Base-by-base conservation (phyloP, 2,797 vertebrate genomes). In the Gadopsis marmoratus region DNA sequence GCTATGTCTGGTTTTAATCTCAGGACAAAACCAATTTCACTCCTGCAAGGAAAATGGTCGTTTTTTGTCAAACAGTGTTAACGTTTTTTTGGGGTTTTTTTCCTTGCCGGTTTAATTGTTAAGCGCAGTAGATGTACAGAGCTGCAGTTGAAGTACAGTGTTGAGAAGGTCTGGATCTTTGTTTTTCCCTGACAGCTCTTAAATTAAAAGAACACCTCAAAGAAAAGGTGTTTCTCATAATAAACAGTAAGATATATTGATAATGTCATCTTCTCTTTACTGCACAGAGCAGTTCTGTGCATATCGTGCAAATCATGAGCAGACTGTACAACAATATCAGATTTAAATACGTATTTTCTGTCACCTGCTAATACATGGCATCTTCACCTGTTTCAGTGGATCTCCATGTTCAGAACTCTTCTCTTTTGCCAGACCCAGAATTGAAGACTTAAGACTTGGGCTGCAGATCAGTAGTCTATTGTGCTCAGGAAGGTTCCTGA, bases 51-150 rank as follows among this genome's bases (percentile, higher is more conserved):
- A 64, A 43, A 64, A 55, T 19, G 47, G 23, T 79, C 9, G 50
- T 26, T 26, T 64, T 37, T 55, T 76, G 33, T 81, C 55, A 71
- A 75, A 73, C 88, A 85, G 88, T 90, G 76, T 89, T 89, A 72
- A 79, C 14, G 26, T 26, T 59, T 71, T 31, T 60, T n/a, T n/a
- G n/a, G n/a, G n/a, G n/a, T n/a, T n/a, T n/a, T 29, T 16, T 26
- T 7, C 62, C 12, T 37, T 41, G 31, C 35, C 60, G n/a, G 61
- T 88, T 74, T 79, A 35, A 67, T 61, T 76, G 31, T 74, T 21
- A 13, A 33, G 29, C 23, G 7, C 66, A 33, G 53, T 59, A 31
- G 21, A 17, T 67, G 53, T 53, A 88, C 37, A 26, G 26, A 26
- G 26, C 26, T 26, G 26, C 26, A 26, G 3, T 41, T 29, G 7